Evolutionary conservation across 2,113 vertebrate genomes (phyloP).

Genomic region (Xiphias gladius): DNA sequence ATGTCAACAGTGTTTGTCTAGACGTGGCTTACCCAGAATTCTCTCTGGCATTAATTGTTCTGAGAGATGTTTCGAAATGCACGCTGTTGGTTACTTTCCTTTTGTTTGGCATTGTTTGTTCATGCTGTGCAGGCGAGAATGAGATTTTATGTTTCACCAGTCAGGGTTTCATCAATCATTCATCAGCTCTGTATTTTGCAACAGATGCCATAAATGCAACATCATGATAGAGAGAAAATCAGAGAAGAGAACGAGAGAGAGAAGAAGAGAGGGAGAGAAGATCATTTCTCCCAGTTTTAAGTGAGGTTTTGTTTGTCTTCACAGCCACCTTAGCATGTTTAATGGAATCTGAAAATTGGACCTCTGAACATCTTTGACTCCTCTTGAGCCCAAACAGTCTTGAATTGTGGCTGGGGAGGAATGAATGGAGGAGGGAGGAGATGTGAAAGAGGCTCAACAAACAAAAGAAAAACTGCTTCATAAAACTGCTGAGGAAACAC

Average conservation of each 20-base stretch:
- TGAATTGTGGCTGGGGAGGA: constrained; percentile 53
- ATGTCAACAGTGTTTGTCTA: constrained; percentile 33
- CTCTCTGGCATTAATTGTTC: constrained; percentile 38
- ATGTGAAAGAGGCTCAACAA: constrained; percentile 55
- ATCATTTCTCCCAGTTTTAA: neutral
- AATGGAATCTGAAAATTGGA: constrained; percentile 70
- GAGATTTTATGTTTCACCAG: constrained; percentile 45
- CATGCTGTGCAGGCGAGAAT: constrained; percentile 20
- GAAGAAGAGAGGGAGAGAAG: constrained; percentile 6
- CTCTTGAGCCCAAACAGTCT: constrained; percentile 57
- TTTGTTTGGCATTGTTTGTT: constrained; percentile 35
- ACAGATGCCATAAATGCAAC: constrained; percentile 45
- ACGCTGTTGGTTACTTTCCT: constrained; percentile 13
- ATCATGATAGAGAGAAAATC: constrained; percentile 29
- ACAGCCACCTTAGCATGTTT: constrained; percentile 59
- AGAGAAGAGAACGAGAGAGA: constrained; percentile 14
- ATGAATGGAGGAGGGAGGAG: constrained; percentile 29
- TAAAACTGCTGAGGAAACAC: constrained; percentile 35
- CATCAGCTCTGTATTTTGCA: constrained; percentile 60
- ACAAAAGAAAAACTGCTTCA: constrained; percentile 53
- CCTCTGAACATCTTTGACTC: constrained; percentile 48
- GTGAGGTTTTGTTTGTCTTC: neutral
- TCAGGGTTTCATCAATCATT: constrained; percentile 64
- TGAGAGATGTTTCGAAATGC: constrained; percentile 49
- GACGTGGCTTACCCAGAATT: constrained; percentile 31